Evolutionary conservation across 2,888 invertebrate species (phyloP).

Genomic region (Caenorhabditis sp.): DNA sequence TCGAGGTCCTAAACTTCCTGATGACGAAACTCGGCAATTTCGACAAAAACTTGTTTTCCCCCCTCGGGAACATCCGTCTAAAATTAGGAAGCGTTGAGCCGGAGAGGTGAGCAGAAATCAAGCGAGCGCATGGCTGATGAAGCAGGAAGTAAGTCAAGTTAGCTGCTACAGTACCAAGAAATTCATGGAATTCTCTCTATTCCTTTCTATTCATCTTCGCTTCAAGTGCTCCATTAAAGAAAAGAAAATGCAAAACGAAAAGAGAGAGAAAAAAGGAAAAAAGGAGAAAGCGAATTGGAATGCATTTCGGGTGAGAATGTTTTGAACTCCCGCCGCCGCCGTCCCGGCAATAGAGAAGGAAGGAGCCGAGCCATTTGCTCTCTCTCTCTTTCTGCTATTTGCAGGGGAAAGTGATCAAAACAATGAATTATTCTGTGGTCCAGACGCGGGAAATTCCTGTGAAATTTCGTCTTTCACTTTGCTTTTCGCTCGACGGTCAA

Average conservation of each 20-base stretch:
- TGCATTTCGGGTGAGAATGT: conserved; percentile 44
- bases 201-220: neutral
- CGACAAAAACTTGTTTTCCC: conserved; percentile 24
- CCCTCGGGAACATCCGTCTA: conserved; percentile 40
- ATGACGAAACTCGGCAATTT: conserved; percentile 4
- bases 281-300: conserved; percentile 19
- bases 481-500: neutral
- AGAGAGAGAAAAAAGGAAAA: neutral
- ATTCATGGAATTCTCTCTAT: conserved; percentile 29
- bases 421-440: conserved; percentile 33
- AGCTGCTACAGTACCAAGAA: neutral
- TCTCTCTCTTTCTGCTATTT: neutral
- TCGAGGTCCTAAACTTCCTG: neutral
- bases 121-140: neutral
- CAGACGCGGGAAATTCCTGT: neutral
- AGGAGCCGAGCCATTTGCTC: neutral
- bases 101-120: conserved; percentile 34
- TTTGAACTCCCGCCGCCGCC: too few relatives aligned
- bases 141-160: neutral
- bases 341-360: too few relatives aligned
- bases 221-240: conserved; percentile 17
- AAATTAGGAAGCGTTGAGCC: conserved; percentile 36
- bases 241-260: conserved; percentile 4
- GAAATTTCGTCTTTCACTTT: conserved; percentile 6
- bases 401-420: conserved; percentile 34